Evolutionary conservation across 1,140 invertebrate species (phyloP).

Genomic region (Ganaspis sp.): DNA sequence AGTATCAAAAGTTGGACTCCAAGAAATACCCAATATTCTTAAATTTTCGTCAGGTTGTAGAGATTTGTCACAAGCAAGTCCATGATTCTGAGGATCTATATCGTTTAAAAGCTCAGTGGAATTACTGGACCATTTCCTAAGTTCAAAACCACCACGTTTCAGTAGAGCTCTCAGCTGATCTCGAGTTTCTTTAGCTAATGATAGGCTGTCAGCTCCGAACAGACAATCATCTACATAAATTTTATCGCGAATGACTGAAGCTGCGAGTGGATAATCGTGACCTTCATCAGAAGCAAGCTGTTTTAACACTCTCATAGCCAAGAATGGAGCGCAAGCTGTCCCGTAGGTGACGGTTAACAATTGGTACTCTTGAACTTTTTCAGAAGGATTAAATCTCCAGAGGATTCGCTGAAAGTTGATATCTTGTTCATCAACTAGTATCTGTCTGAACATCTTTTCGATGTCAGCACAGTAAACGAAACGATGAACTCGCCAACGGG

Average conservation of each 20-base stretch:
- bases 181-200: background rate
- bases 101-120: background rate
- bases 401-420: slow-evolving; percentile 11
- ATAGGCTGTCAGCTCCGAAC: background rate
- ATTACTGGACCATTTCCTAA: slow-evolving; percentile 5
- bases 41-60: background rate
- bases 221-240: too few species aligned
- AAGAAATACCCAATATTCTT: background rate
- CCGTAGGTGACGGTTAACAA: slow-evolving; percentile 7
- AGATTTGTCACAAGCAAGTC: too few species aligned
- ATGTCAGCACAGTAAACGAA: slow-evolving; percentile 51
- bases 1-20: background rate
- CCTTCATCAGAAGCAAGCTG: too few species aligned
- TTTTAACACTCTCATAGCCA: background rate
- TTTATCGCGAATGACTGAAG: too few species aligned
- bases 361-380: background rate
- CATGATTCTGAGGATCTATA: too few species aligned
- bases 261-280: too few species aligned
- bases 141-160: too few species aligned
- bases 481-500: slow-evolving; percentile 36
- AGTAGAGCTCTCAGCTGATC: background rate
- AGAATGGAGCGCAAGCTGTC: slow-evolving; percentile 34
- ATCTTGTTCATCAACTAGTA: slow-evolving; percentile 41
- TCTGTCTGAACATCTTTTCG: slow-evolving; percentile 49
- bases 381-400: background rate